Base-by-base conservation (phyloP, 2,797 vertebrate species). In the Clarias fuscus region DNA sequence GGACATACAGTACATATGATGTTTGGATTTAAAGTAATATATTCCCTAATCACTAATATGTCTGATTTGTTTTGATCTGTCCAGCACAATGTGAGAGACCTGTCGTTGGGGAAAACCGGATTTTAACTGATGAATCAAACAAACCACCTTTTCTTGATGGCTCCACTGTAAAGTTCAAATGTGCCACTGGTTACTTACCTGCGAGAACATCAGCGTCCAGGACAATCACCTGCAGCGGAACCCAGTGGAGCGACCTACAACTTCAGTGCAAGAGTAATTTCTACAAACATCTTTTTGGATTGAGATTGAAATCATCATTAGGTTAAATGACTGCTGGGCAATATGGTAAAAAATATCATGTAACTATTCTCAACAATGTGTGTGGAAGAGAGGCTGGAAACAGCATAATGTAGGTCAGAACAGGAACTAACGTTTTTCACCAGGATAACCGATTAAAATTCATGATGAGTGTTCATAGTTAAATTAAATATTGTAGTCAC, bases 241-340 rank as follows among this genome's bases (percentile, higher is more conserved):
- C 90, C 0, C 2, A 0, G 0, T 96, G 94, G 95, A 92, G 48
- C 65, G 0, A 0, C 0, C 0, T 92, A 58, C 2, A 0, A 1
- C 6, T 94, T 75, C 4, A 0, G 5, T 96, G 95, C 87, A 0
- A 83, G 13, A 91, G 95, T 96, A 72, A 91, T 83, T 37, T 17
- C 59, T 14, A 24, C 37, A 37, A 6, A 27, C 17, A 4, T 62
- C 15, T 70, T 65, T 64, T 48, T 5, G 18, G 0, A 7, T 30
- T 62, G 11, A 37, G 14, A 0, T 81, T 81, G 11, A 18, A 81
- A 18, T 43, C 43, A 6, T 65, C 0, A 1, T 0, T 43, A 43
- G 20, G 48, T 65, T 65, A 4, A 0, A 65, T 17, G 18, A 76
- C 24, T 17, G 14, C 2, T 24, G 37, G 37, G 1, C 3, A 8